Conservation (phyloP, 2,797 vertebrate species). For the Stomatorhinus walkeri region DNA sequence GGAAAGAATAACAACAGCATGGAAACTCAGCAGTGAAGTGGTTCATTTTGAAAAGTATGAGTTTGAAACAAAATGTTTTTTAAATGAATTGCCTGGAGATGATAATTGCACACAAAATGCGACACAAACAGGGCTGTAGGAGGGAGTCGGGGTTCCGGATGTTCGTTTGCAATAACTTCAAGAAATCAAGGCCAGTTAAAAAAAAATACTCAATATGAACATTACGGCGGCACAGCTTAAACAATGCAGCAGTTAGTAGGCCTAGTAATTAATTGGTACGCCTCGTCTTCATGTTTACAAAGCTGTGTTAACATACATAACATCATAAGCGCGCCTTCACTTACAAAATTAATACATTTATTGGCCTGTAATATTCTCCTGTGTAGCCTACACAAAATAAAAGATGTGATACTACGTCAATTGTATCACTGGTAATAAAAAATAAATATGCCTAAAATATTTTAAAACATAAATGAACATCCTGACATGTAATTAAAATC, state of each 20-base stretch:
- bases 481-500: neutral
- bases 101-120: neutral
- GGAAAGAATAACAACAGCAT: neutral
- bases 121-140: neutral
- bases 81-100: neutral
- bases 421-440: neutral
- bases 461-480: neutral
- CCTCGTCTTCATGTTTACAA: neutral
- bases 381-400: neutral
- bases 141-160: neutral
- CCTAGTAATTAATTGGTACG: neutral
- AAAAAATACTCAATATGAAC: neutral
- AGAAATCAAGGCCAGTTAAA: neutral
- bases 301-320: neutral
- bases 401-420: neutral
- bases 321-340: neutral
- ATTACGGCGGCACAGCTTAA: neutral
- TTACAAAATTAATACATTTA: neutral
- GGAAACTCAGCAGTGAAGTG: neutral
- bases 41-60: neutral
- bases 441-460: neutral
- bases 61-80: neutral
- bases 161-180: neutral
- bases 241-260: neutral
- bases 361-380: neutral